phyloP scores from a whole-genome alignment of 2,113 vertebrate species.

The Ctenodactylus gundi region DNA sequence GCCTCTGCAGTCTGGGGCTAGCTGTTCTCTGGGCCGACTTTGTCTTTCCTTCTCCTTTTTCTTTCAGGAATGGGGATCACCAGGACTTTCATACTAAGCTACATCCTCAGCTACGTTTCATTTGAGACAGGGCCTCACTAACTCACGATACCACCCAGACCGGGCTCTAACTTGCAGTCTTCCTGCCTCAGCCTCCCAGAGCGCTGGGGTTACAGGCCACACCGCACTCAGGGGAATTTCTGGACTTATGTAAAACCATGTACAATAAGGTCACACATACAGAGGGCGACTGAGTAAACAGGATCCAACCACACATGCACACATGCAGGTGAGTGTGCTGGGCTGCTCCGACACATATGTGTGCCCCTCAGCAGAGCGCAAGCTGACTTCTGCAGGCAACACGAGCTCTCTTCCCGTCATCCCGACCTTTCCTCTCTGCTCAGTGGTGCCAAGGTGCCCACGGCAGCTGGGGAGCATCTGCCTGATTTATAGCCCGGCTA shows the following conservation, averaged over 20 bases:
- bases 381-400: not conserved
- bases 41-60: too few species aligned
- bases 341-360: rapidly evolving
- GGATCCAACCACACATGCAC: not conserved
- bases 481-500: conserved; percentile 37
- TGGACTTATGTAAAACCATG: not conserved
- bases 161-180: not conserved
- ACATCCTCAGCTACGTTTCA: not conserved
- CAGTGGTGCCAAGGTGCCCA: not conserved
- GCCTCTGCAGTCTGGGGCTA: not conserved
- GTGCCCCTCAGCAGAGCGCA: not conserved
- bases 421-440: not conserved
- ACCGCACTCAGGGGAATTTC: not conserved
- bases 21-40: too few species aligned
- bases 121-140: not conserved
- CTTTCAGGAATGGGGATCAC: too few species aligned
- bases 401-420: not conserved
- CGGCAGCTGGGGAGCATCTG: not conserved
- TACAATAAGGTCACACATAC: not conserved
- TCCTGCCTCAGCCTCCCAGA: not conserved
- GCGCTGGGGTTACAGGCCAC: not conserved
- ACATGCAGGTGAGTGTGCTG: not conserved
- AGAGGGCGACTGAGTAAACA: not conserved
- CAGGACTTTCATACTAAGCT: not conserved
- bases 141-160: not conserved